Conservation (phyloP, 1,140 invertebrate genomes). For the Leucophenga varia region DNA sequence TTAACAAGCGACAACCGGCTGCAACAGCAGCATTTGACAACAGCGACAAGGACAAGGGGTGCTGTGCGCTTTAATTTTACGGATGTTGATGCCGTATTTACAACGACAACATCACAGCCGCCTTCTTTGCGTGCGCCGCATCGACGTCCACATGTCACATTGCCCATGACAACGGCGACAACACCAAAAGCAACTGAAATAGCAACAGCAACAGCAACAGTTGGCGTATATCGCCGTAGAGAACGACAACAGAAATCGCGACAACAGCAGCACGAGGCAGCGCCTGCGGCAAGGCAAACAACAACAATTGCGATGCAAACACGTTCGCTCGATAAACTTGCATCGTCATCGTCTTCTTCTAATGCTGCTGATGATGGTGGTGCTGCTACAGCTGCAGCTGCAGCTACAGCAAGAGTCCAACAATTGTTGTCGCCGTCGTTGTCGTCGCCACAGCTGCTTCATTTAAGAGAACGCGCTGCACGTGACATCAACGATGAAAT, state of each 20-base stretch:
- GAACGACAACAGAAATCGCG: constrained; percentile 1
- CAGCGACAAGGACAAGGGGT: constrained; percentile 7
- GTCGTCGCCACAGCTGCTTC: not conserved
- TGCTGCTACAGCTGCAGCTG: not conserved
- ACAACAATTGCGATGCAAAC: too few relatives aligned
- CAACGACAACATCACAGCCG: constrained; percentile 31
- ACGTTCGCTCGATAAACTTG: too few relatives aligned
- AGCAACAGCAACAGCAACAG: constrained; percentile 3
- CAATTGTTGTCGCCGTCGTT: constrained; percentile 3
- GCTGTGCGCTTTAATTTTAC: not conserved
- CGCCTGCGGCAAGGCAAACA: not conserved
- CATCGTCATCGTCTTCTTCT: not conserved
- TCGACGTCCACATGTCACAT: constrained; percentile 34
- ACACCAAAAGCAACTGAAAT: constrained; percentile 8
- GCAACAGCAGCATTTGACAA: constrained; percentile 6
- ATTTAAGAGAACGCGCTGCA: not conserved
- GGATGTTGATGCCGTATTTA: too few relatives aligned
- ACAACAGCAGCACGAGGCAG: not conserved
- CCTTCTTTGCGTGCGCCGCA: constrained; percentile 42
- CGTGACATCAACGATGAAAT: not conserved
- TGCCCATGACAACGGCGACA: constrained; percentile 26
- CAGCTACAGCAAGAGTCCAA: not conserved
- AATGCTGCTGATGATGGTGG: not conserved
- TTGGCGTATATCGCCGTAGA: too few relatives aligned
- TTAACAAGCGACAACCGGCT: constrained; percentile 1